phyloP scores from a whole-genome alignment of 2,113 vertebrate genomes.

The Colaptes auratus region DNA sequence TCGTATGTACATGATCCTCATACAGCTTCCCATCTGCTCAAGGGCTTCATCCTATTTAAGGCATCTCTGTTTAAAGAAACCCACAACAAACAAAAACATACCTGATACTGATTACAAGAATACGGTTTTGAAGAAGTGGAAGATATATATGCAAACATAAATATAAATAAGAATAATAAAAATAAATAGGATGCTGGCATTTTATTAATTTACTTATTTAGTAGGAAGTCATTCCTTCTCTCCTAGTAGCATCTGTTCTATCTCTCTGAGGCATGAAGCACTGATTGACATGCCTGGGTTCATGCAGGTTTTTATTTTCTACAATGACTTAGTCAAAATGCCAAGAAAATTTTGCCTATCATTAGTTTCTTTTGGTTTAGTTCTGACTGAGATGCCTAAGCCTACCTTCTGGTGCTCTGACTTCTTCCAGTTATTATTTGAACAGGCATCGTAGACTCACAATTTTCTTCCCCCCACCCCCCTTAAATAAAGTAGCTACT shows the following conservation, averaged over 20 bases:
- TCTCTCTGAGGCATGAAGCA: neutral
- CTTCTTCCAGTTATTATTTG: neutral
- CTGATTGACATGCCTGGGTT: neutral
- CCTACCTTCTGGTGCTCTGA: neutral
- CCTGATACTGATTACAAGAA: neutral
- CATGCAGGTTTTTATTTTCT: neutral
- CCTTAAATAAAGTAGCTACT: neutral
- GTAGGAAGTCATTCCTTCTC: neutral
- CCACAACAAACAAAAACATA: neutral
- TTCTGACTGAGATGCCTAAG: neutral
- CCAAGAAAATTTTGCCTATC: neutral
- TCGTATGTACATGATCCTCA: neutral
- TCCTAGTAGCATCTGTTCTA: neutral
- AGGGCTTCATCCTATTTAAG: neutral
- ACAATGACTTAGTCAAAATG: neutral
- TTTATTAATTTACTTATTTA: neutral
- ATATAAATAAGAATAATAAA: neutral
- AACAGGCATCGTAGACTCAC: rapidly evolving
- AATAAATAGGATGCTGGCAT: neutral
- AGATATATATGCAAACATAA: neutral
- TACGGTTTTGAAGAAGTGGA: neutral
- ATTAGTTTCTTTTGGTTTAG: neutral
- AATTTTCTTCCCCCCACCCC: neutral
- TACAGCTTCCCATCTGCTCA: neutral
- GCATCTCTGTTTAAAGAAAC: neutral